Conservation (phyloP, 64 coral and sea anemone genomes). For the Montipora capricornis region DNA sequence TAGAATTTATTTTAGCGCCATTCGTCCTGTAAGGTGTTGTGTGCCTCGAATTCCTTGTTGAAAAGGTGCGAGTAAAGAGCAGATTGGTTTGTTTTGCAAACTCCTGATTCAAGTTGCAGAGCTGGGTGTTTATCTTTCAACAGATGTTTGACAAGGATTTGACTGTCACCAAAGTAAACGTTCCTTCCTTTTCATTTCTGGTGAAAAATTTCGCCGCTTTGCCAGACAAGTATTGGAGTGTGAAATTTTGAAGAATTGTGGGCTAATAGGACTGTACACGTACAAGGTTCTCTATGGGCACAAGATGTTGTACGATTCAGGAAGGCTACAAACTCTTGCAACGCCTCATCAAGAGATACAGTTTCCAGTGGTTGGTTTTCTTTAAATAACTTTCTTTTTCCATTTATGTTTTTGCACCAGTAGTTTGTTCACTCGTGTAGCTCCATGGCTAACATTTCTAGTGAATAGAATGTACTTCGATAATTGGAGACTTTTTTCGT, state of each 20-base stretch:
- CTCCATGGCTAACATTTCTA: background rate
- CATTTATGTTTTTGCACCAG: conserved; percentile 38
- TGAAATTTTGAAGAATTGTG: too few species aligned
- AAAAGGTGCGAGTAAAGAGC: background rate
- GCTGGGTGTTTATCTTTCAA: too few species aligned
- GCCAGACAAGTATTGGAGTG: too few species aligned
- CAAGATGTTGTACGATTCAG: background rate
- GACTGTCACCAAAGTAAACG: too few species aligned
- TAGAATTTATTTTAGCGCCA: conserved; percentile 15
- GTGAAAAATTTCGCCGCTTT: too few species aligned
- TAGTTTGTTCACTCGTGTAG: conserved; percentile 63
- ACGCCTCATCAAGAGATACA: conserved; percentile 3
- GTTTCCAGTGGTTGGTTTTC: conserved; percentile 39
- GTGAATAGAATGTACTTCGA: conserved; percentile 57
- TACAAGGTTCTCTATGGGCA: too few species aligned
- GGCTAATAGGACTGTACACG: too few species aligned
- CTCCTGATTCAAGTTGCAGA: too few species aligned
- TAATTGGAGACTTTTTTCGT: background rate
- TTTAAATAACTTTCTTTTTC: conserved; percentile 27
- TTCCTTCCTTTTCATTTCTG: too few species aligned
- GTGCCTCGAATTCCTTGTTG: background rate
- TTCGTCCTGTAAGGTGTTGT: background rate
- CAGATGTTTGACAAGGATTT: too few species aligned
- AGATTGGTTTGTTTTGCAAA: too few species aligned
- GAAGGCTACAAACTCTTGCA: background rate